These are phyloP conservation scores for Ellobius talpinus DNA, from an alignment of 2,113 vertebrate species.

Conservation along the genomic window DNA sequence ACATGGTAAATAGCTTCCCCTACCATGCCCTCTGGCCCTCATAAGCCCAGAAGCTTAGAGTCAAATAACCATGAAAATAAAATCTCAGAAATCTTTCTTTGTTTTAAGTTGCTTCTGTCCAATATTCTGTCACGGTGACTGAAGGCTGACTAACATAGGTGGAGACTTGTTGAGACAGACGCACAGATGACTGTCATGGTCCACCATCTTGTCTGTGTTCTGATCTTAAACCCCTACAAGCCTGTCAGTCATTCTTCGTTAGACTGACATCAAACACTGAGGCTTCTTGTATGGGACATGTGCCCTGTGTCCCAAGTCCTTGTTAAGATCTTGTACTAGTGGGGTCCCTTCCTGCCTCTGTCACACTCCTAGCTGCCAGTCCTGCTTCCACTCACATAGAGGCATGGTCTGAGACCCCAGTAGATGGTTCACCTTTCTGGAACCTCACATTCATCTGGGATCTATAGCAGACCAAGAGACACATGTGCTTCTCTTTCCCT, in stretches of 20 bases:
- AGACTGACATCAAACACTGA: neutral
- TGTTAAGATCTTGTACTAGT: neutral
- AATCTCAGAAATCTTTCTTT: neutral
- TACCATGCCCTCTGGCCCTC: neutral
- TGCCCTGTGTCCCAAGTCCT: neutral
- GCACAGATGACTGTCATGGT: neutral
- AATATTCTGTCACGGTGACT: neutral
- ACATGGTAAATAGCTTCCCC: neutral
- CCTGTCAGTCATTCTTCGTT: neutral
- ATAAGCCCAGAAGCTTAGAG: neutral
- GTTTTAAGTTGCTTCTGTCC: neutral
- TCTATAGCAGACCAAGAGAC: neutral
- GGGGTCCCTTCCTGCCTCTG: neutral
- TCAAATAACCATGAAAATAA: neutral
- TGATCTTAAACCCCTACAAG: neutral
- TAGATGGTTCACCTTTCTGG: neutral
- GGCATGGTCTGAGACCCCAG: rapidly evolving
- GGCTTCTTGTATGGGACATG: neutral
- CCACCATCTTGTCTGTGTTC: neutral
- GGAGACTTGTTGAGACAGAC: neutral
- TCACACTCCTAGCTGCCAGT: neutral
- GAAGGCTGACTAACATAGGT: neutral
- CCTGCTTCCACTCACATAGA: neutral
- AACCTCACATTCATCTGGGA: neutral
- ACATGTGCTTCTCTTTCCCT: neutral